Conservation (phyloP, 2,113 vertebrate species). For the Polypterus senegalus region DNA sequence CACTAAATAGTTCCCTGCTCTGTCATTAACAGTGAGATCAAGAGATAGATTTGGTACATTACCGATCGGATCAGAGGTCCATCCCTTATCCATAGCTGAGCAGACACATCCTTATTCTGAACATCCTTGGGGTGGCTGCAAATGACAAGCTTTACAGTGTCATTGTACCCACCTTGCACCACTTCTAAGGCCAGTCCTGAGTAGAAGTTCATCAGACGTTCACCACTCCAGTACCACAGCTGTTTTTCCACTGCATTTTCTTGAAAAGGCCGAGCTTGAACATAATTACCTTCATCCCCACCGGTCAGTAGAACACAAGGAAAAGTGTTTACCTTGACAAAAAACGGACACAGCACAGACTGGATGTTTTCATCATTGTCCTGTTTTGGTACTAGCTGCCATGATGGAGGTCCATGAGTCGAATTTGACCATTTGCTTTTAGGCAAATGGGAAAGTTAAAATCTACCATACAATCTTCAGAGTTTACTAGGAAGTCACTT, state of each 20-base stretch:
- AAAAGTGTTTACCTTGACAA: background rate
- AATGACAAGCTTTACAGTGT: background rate
- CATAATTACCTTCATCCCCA: background rate
- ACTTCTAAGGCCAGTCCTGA: background rate
- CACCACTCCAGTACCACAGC: background rate
- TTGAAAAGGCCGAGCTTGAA: background rate
- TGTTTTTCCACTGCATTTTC: background rate
- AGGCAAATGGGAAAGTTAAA: background rate
- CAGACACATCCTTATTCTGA: background rate
- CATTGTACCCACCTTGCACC: too few species aligned
- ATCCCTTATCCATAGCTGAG: background rate
- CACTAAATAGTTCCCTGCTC: background rate
- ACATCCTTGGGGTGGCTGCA: background rate
- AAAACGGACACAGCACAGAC: background rate
- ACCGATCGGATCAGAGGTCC: background rate
- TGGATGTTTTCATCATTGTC: background rate
- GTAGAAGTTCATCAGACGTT: background rate
- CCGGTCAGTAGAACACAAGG: background rate
- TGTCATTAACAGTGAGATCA: background rate
- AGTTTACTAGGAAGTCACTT: background rate
- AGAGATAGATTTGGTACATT: background rate
- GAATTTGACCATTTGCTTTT: background rate
- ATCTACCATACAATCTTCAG: background rate
- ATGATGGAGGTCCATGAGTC: background rate
- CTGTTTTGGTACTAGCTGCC: background rate